Evolutionary conservation across 2,113 vertebrate genomes (phyloP).

Genomic region (Centropus unirufus): DNA sequence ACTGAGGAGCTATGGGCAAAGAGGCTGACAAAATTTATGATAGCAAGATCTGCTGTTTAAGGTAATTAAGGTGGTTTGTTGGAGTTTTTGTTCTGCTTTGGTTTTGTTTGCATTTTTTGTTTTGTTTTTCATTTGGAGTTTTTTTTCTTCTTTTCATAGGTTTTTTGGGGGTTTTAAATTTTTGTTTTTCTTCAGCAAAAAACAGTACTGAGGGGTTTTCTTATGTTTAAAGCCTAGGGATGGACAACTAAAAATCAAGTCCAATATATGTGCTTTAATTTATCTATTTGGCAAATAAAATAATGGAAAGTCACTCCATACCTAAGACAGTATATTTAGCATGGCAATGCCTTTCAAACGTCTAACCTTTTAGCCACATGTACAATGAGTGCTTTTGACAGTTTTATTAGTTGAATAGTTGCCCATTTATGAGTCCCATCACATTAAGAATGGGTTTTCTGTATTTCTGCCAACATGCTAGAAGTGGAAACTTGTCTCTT

Average conservation of each 20-base stretch:
- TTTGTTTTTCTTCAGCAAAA: not conserved
- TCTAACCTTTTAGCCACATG: not conserved
- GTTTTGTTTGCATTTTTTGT: too few species aligned
- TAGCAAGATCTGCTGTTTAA: not conserved
- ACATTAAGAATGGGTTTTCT: not conserved
- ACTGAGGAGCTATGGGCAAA: not conserved
- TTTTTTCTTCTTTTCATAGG: too few species aligned
- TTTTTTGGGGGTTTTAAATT: too few species aligned
- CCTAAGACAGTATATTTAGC: not conserved
- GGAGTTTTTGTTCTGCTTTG: too few species aligned
- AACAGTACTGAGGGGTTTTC: not conserved
- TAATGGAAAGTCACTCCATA: not conserved
- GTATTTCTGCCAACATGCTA: not conserved
- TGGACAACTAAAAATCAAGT: not conserved
- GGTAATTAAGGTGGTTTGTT: too few species aligned
- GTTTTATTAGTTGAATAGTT: not conserved
- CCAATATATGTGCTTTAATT: not conserved
- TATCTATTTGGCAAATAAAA: not conserved
- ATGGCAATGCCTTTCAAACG: not conserved
- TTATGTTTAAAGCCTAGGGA: not conserved
- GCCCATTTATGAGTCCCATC: constrained; percentile 14
- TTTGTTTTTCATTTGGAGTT: too few species aligned
- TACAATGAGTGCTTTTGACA: not conserved
- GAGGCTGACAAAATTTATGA: not conserved
- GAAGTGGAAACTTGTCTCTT: not conserved